Conservation (phyloP, 2,113 vertebrate species). For the Ellobius talpinus region DNA sequence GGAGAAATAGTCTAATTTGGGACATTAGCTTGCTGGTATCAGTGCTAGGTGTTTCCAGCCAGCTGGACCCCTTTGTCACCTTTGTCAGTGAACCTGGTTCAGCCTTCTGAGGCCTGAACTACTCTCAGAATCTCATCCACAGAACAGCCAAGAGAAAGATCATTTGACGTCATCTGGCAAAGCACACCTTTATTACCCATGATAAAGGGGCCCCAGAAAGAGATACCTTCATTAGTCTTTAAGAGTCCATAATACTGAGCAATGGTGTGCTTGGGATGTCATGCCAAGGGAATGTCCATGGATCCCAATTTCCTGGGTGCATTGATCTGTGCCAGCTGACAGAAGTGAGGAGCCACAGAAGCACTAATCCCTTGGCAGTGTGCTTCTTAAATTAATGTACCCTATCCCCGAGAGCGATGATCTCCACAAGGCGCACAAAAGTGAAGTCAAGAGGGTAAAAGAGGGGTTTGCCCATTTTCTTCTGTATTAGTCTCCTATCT, state of each 20-base stretch:
- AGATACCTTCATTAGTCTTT: conserved; percentile 96
- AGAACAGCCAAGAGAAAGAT: conserved; percentile 96
- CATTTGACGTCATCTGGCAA: conserved; percentile 98
- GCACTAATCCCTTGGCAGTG: conserved; percentile 95
- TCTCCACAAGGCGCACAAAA: conserved; percentile 94
- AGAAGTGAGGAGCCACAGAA: conserved; percentile 98
- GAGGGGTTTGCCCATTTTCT: conserved; percentile 95
- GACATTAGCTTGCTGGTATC: conserved; percentile 98
- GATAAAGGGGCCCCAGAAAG: conserved; percentile 98
- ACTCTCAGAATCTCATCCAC: conserved; percentile 96
- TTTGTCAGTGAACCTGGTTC: conserved; percentile 96
- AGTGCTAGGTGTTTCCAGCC: conserved; percentile 98
- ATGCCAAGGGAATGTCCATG: conserved; percentile 95
- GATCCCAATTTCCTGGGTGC: conserved; percentile 90
- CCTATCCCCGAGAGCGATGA: conserved; percentile 88
- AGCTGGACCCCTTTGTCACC: conserved; percentile 89
- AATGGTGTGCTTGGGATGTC: conserved; percentile 91
- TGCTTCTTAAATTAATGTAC: conserved; percentile 95
- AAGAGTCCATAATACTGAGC: conserved; percentile 93
- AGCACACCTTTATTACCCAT: conserved; percentile 95
- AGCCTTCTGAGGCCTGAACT: conserved; percentile 91
- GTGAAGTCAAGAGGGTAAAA: conserved; percentile 97
- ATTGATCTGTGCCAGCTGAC: conserved; percentile 96
- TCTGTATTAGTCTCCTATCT: neutral
- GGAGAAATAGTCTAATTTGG: conserved; percentile 96